phyloP scores from a whole-genome alignment of 1,140 invertebrate genomes.

The Laodelphax striatellus region DNA sequence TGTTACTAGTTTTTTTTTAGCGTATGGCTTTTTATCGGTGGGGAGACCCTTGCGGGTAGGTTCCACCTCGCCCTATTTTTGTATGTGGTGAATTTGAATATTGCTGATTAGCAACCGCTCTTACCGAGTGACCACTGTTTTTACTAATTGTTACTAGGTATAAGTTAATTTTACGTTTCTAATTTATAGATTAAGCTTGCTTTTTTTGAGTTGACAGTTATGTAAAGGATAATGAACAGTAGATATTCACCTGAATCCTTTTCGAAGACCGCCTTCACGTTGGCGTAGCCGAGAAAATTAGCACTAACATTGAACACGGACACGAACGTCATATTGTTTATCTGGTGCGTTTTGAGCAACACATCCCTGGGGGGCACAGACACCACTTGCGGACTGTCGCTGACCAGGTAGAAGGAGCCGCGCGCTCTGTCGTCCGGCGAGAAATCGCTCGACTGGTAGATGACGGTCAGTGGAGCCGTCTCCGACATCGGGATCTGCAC shows the following conservation, averaged over 20 bases:
- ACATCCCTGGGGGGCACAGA: not conserved
- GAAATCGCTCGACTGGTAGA: not conserved
- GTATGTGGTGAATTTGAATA: no score
- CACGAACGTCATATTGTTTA: constrained; percentile 30
- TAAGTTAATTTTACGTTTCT: no score
- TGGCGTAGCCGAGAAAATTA: constrained; percentile 47
- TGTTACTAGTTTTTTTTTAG: no score
- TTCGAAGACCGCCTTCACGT: constrained; percentile 25
- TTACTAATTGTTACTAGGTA: no score
- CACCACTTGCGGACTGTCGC: not conserved
- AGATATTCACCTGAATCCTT: constrained; percentile 11
- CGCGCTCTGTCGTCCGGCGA: not conserved
- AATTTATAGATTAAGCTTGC: no score
- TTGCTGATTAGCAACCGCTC: no score
- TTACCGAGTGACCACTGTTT: no score
- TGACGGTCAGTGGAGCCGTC: constrained; percentile 1
- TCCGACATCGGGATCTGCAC: constrained; percentile 18
- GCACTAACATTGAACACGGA: constrained; percentile 40
- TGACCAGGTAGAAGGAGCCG: not conserved
- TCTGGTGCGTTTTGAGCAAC: constrained; percentile 24
- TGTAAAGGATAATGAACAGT: no score
- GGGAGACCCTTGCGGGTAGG: no score
- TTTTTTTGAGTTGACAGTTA: no score
- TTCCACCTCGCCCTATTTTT: no score
- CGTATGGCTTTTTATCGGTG: no score